Conservation (phyloP, 2,797 vertebrate species). For the Chaunax sp. region DNA sequence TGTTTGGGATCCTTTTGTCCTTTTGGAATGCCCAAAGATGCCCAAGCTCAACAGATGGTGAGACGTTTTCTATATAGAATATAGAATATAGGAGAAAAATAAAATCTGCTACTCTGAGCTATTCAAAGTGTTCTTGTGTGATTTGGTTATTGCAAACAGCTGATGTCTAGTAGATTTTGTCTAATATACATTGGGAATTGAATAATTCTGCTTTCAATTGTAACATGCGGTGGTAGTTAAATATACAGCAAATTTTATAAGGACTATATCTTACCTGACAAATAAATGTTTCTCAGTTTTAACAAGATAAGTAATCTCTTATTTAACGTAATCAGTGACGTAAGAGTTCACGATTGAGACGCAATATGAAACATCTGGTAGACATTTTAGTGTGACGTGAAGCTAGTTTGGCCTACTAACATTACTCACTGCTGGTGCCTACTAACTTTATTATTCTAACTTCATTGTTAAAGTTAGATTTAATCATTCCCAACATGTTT, state of each 20-base stretch:
- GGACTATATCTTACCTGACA: background rate
- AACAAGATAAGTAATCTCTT: background rate
- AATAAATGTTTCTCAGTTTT: background rate
- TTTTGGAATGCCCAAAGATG: too few relatives aligned
- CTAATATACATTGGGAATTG: too few relatives aligned
- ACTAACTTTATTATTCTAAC: background rate
- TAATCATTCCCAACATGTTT: background rate
- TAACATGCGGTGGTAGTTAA: background rate
- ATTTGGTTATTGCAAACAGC: too few relatives aligned
- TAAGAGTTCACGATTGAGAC: background rate
- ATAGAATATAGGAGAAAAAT: too few relatives aligned
- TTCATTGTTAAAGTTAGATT: background rate
- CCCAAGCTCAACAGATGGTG: too few relatives aligned
- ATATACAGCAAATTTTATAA: background rate
- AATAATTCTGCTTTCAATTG: too few relatives aligned
- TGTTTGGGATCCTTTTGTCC: too few relatives aligned
- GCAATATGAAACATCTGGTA: slow-evolving; percentile 53
- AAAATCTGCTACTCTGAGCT: too few relatives aligned
- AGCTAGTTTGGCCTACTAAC: background rate
- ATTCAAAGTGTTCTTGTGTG: too few relatives aligned
- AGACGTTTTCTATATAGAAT: too few relatives aligned
- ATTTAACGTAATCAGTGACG: background rate
- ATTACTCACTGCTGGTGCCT: background rate
- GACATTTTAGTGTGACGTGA: slow-evolving; percentile 22
- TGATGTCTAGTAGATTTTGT: too few relatives aligned